Evolutionary conservation across 2,113 vertebrate species (phyloP).

Genomic region (Amblyornis subalaris): DNA sequence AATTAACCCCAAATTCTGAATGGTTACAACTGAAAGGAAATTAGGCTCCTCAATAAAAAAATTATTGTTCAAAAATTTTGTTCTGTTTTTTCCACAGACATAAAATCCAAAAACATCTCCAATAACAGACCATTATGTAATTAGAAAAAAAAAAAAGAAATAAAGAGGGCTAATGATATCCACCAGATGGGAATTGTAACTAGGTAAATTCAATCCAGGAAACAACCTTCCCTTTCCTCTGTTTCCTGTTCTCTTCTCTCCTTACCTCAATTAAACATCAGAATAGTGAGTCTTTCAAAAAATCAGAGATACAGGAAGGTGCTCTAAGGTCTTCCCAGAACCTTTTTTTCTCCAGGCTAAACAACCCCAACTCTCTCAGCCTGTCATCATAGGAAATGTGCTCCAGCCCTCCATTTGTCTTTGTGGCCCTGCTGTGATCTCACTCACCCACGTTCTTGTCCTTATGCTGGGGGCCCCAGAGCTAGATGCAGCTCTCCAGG

Average conservation of each 20-base stretch:
- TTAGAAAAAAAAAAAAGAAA: neutral
- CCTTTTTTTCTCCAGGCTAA: neutral
- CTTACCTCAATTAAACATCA: neutral
- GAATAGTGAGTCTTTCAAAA: neutral
- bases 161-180: neutral
- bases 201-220: neutral
- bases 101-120: neutral
- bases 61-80: neutral
- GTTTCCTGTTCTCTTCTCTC: neutral
- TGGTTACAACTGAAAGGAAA: neutral
- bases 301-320: neutral
- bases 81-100: neutral
- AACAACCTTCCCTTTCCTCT: neutral
- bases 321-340: neutral
- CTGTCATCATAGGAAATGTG: accelerated
- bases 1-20: neutral
- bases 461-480: accelerated
- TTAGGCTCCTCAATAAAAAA: neutral
- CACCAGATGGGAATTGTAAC: neutral
- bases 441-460: accelerated
- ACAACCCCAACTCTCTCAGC: neutral
- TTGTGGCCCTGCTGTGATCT: neutral
- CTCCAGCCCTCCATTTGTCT: neutral
- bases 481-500: accelerated
- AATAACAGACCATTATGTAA: neutral